Evolutionary conservation across 2,113 vertebrate species (phyloP), one percentile per base, ranked within the genome.

Genomic region (Ornithorhynchus anatinus): DNA sequence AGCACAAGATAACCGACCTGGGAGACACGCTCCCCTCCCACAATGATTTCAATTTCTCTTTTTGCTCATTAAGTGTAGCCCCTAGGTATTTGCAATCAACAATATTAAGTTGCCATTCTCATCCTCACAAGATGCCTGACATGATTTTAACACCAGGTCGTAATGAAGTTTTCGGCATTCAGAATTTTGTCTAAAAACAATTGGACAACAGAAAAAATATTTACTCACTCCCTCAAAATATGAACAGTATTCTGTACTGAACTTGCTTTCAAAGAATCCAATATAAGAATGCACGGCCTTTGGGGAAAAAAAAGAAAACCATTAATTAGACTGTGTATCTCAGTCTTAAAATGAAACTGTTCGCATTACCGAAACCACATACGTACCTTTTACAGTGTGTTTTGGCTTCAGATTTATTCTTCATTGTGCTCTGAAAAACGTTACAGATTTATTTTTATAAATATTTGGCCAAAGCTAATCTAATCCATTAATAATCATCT

Each of bases 201-300:
- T 69, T 31, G n/a, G 31, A 37, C 57, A 64, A 35, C 54, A 8
- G 47, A 80, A 87, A 67, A 2, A 48, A 32, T 39, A 36, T 63
- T 76, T 86, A 94, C 98, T 97, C 87, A 99, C 98, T 99, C 96
- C 84, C 96, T 91, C 76, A 99, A 89, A 50, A 98, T 89, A 72
- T 97, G 96, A 84, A 94, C 94, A 74, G 97, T 95, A 14, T 95
- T 95, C 84, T 96, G 94, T 37, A 96, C 86, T 31, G 95, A 95
- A 74, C 91, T 94, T 13, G 95, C 89, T 91, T 96, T 99, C 68
- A 99, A 90, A 61, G 98, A 99, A 82, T 99, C 96, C 73, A 99
- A 94, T 79, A 98, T 93, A 20, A 99, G 95, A 88, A 99, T 97
- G 51, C 97, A 99, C 19, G 98, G 96, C 80, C 98, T 99, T 75